Percentiles rank a stretch among this genome's conserved stretches.
Conservation (phyloP, 1,140 invertebrate genomes). For the Palaemon carinicauda region DNA sequence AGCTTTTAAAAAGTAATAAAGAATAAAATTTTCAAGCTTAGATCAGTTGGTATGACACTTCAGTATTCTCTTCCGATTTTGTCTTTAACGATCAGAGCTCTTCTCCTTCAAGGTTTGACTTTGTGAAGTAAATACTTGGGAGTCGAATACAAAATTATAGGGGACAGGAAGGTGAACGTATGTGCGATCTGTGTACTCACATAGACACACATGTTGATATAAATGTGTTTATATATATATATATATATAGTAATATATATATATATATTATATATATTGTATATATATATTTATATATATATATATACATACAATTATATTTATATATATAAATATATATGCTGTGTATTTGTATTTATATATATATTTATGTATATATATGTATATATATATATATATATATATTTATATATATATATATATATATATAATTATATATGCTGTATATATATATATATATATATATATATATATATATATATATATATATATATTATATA, state of each 20-base stretch:
- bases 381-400: neutral
- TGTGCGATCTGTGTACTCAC: too few species aligned
- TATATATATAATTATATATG: neutral
- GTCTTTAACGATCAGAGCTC: too few species aligned
- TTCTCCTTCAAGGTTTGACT: too few species aligned
- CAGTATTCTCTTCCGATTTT: too few species aligned
- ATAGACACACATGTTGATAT: too few species aligned
- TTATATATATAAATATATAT: neutral
- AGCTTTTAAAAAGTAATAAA: too few species aligned
- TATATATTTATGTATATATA: neutral
- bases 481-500: neutral
- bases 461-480: neutral
- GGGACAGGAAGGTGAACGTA: too few species aligned
- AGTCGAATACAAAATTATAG: too few species aligned
- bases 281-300: neutral
- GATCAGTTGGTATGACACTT: too few species aligned
- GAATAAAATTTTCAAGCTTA: too few species aligned
- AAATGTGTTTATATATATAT: neutral
- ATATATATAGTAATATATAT: neutral
- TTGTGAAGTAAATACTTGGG: too few species aligned
- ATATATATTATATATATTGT: neutral
- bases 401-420: neutral
- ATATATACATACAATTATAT: neutral
- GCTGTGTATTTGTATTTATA: neutral
- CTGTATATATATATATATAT: neutral